Evolutionary conservation across 2,113 vertebrate genomes (phyloP).

Genomic region (Periophthalmus modestus): DNA sequence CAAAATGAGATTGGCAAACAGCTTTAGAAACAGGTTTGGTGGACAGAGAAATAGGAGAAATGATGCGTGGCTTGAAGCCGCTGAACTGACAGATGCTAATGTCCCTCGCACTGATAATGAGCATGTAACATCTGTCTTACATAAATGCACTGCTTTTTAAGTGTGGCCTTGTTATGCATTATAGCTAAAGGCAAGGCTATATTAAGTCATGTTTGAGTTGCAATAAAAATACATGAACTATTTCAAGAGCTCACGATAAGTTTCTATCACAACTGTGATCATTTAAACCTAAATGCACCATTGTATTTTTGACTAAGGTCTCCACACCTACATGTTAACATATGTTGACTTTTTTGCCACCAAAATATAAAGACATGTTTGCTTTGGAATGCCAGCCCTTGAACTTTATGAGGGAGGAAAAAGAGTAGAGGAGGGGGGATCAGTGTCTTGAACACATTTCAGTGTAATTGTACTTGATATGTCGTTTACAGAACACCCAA

Average conservation of each 20-base stretch:
- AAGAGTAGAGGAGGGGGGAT: slow-evolving; percentile 25
- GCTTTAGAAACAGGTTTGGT: slow-evolving; percentile 50
- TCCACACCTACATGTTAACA: slow-evolving; percentile 25
- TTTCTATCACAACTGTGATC: slow-evolving; percentile 13
- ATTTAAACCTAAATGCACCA: neutral
- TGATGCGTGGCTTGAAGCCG: slow-evolving; percentile 45
- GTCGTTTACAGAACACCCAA: slow-evolving; percentile 78
- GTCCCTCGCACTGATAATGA: slow-evolving; percentile 60
- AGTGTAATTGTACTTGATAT: slow-evolving; percentile 79
- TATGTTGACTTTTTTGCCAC: slow-evolving; percentile 33
- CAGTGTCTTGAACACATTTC: slow-evolving; percentile 73
- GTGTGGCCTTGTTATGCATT: slow-evolving; percentile 58
- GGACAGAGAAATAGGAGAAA: slow-evolving; percentile 56
- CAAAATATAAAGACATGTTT: slow-evolving; percentile 62
- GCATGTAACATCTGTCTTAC: slow-evolving; percentile 70
- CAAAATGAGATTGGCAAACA: slow-evolving; percentile 59
- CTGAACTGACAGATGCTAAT: slow-evolving; percentile 46
- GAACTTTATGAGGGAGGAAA: slow-evolving; percentile 65
- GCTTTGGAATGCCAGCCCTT: slow-evolving; percentile 65
- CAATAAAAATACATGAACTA: slow-evolving; percentile 59
- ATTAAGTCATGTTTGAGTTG: slow-evolving; percentile 65
- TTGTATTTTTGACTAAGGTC: slow-evolving; percentile 8
- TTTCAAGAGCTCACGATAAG: slow-evolving; percentile 44
- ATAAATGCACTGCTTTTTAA: slow-evolving; percentile 60
- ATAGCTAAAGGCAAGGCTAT: slow-evolving; percentile 50